Conservation (phyloP, 2,113 vertebrate genomes). For the Phaetusa simplex region DNA sequence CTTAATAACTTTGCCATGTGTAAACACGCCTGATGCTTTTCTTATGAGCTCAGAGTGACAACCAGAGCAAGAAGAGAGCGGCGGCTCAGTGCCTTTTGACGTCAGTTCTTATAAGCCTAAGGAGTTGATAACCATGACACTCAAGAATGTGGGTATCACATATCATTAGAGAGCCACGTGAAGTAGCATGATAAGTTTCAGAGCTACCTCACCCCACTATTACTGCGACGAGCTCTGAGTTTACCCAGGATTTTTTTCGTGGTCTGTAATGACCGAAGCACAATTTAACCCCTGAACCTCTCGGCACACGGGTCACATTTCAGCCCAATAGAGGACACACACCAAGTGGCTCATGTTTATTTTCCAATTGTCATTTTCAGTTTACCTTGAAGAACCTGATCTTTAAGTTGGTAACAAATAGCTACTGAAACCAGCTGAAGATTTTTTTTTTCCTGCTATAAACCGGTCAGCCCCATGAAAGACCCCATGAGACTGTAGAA, state of each 20-base stretch:
- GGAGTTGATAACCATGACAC: slow-evolving; percentile 29
- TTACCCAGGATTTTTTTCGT: neutral
- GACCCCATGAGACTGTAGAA: neutral
- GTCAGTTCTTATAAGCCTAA: slow-evolving; percentile 38
- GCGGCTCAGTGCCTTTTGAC: slow-evolving; percentile 7
- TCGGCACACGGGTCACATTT: slow-evolving; percentile 38
- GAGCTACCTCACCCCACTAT: neutral
- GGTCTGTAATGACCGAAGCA: neutral
- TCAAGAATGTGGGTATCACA: neutral
- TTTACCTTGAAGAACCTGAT: slow-evolving; percentile 65
- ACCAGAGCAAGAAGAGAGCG: neutral
- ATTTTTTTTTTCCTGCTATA: neutral
- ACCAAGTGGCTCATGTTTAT: slow-evolving; percentile 35
- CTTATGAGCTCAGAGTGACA: slow-evolving; percentile 56
- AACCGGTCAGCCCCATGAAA: neutral
- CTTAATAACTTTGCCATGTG: slow-evolving; percentile 57
- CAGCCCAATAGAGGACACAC: slow-evolving; percentile 26
- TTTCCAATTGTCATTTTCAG: slow-evolving; percentile 59
- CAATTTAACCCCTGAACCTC: slow-evolving; percentile 52
- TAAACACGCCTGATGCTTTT: slow-evolving; percentile 30
- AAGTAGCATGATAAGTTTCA: neutral
- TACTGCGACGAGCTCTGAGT: neutral
- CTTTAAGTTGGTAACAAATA: slow-evolving; percentile 51
- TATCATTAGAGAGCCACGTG: neutral
- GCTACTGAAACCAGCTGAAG: slow-evolving; percentile 43